A percentile compares a stretch with the other conserved stretches of the same genome.
phyloP scores from a whole-genome alignment of 2,888 invertebrate species.

The Cryptocheilus praepositus region DNA sequence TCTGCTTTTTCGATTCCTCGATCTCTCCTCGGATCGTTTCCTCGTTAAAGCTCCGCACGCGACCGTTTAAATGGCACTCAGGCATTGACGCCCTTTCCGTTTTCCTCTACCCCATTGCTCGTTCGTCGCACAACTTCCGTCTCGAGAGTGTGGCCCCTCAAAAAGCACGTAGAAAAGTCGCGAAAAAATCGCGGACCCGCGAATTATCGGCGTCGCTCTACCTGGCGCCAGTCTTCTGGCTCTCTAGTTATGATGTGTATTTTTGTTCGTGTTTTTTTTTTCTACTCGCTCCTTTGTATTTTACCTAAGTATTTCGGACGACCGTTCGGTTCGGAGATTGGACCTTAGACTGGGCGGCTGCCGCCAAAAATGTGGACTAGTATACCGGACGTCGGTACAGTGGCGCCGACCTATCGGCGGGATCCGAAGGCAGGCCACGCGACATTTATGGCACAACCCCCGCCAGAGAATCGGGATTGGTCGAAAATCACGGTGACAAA shows the following conservation, averaged over 20 bases:
- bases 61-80: not conserved
- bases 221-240: too few relatives aligned
- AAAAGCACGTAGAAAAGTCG: not conserved
- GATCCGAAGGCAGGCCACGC: conserved; percentile 44
- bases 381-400: conserved; percentile 66
- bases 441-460: conserved; percentile 75
- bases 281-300: conserved; percentile 23
- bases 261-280: conserved; percentile 1
- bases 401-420: conserved; percentile 67
- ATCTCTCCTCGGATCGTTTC: not conserved
- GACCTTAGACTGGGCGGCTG: conserved; percentile 72
- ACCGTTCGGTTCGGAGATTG: conserved; percentile 75
- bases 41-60: too few relatives aligned
- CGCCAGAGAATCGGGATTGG: conserved; percentile 57
- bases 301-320: conserved; percentile 74
- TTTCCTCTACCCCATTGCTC: too few relatives aligned
- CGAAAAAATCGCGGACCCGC: not conserved
- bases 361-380: conserved; percentile 72
- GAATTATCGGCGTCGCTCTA: not conserved
- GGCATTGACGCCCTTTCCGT: not conserved
- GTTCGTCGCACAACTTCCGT: too few relatives aligned
- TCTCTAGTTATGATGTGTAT: not conserved
- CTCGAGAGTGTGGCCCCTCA: too few relatives aligned
- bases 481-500: conserved; percentile 20
- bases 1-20: conserved; percentile 1